Evolutionary conservation across 64 coral and sea anemone genomes (phyloP).

Genomic region (Astreopora myriophthalma): DNA sequence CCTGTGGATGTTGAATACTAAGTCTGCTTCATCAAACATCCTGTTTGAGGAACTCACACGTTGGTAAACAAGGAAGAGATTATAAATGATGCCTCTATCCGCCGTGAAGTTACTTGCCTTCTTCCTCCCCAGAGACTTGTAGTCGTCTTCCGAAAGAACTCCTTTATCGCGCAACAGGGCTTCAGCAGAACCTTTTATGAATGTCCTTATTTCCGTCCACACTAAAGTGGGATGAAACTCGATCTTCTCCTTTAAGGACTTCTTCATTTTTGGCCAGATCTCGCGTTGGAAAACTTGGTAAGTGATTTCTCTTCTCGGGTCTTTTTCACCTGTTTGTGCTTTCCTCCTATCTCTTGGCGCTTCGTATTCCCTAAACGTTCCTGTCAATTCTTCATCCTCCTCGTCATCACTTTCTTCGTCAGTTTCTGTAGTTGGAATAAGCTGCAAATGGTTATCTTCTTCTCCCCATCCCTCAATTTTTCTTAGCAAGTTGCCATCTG

Average conservation of each 20-base stretch:
- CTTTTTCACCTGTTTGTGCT: constrained; percentile 14
- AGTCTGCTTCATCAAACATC: constrained; percentile 96
- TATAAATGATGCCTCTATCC: constrained; percentile 69
- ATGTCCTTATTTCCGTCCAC: constrained; percentile 97
- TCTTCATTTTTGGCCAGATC: constrained; percentile 92
- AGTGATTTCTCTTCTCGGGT: constrained; percentile 84
- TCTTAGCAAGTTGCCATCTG: constrained; percentile 77
- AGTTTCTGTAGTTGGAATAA: constrained; percentile 43
- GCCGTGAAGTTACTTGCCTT: constrained; percentile 90
- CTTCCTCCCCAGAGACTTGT: constrained; percentile 78
- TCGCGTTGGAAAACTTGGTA: constrained; percentile 85
- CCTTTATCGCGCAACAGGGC: constrained; percentile 68
- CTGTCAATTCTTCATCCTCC: constrained; percentile 38
- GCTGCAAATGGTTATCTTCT: constrained; percentile 82
- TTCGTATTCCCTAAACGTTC: background rate
- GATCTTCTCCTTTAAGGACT: constrained; percentile 45
- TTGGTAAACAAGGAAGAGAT: constrained; percentile 82
- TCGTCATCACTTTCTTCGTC: constrained; percentile 59
- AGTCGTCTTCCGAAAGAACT: constrained; percentile 67
- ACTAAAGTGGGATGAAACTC: constrained; percentile 95
- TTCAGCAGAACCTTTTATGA: constrained; percentile 98
- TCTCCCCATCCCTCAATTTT: constrained; percentile 93
- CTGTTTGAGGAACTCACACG: constrained; percentile 11
- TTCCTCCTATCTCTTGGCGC: background rate
- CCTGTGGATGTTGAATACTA: constrained; percentile 70